These are phyloP conservation scores for Oreotrochilus melanogaster DNA, from an alignment of 2,113 vertebrate species.

Conservation along the genomic window DNA sequence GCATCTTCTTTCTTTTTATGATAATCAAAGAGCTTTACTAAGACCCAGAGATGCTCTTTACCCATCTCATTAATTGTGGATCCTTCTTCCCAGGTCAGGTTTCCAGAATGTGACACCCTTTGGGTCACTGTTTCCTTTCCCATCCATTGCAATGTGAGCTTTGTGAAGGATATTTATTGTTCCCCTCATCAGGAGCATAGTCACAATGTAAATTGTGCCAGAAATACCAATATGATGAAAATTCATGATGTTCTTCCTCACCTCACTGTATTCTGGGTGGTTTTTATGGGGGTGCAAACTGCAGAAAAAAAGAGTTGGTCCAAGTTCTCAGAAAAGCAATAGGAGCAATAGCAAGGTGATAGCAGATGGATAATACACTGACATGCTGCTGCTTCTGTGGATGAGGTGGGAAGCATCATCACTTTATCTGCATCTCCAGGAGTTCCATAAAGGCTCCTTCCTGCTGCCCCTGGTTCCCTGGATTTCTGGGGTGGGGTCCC, in stretches of 20 bases:
- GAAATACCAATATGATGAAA: conserved; percentile 30
- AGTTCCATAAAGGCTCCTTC: not conserved
- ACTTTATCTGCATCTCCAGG: not conserved
- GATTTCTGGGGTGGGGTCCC: not conserved
- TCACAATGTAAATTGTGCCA: not conserved
- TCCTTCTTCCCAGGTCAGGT: conserved; percentile 6
- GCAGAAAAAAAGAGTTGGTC: not conserved
- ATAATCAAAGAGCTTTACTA: conserved; percentile 14
- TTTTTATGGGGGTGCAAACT: not conserved
- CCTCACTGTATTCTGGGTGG: not conserved
- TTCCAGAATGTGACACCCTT: conserved; percentile 60
- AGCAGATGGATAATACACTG: rapidly evolving
- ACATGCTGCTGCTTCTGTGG: not conserved
- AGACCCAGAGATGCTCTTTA: not conserved
- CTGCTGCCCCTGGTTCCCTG: not conserved
- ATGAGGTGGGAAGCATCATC: not conserved
- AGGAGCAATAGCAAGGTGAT: not conserved
- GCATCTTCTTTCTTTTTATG: not conserved
- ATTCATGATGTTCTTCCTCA: not conserved
- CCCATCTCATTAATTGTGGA: conserved; percentile 14
- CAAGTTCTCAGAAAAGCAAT: not conserved
- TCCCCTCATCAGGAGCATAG: not conserved
- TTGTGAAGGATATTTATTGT: conserved; percentile 38
- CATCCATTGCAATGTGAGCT: not conserved
- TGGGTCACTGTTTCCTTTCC: not conserved